Conservation (phyloP, 2,113 vertebrate genomes). For the Bufo gargarizans region DNA sequence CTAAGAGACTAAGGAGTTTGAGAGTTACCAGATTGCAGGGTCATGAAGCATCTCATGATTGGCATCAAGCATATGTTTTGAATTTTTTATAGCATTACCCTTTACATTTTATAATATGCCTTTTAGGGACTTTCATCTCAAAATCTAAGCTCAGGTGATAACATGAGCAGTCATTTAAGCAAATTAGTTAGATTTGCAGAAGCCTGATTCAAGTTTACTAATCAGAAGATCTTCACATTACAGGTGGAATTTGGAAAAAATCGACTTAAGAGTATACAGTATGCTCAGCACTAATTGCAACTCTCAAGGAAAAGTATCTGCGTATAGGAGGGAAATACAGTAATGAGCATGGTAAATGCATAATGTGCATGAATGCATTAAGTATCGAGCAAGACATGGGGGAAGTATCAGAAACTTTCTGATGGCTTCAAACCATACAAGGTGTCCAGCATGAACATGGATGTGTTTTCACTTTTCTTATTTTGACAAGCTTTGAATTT, state of each 20-base stretch:
- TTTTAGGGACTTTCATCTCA: neutral
- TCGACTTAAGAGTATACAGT: constrained; percentile 4
- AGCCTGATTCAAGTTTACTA: constrained; percentile 18
- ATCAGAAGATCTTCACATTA: constrained; percentile 22
- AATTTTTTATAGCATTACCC: neutral
- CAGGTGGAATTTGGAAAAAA: constrained; percentile 8
- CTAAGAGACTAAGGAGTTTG: neutral
- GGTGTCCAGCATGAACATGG: no score
- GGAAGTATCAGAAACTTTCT: neutral
- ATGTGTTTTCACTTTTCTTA: neutral
- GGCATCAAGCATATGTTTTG: neutral
- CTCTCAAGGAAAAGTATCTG: neutral
- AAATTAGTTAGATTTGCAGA: constrained; percentile 9
- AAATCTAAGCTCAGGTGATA: neutral
- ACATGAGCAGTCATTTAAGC: constrained; percentile 2
- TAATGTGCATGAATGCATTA: neutral
- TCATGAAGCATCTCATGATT: neutral
- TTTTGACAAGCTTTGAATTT: neutral
- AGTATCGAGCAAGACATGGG: neutral
- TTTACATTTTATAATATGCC: neutral
- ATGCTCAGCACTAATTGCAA: neutral
- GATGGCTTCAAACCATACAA: neutral
- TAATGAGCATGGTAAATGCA: neutral
- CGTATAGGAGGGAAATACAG: neutral
- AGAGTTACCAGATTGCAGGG: neutral